Conservation (phyloP, 2,113 vertebrate genomes). For the Microcebus ravelobensis region DNA sequence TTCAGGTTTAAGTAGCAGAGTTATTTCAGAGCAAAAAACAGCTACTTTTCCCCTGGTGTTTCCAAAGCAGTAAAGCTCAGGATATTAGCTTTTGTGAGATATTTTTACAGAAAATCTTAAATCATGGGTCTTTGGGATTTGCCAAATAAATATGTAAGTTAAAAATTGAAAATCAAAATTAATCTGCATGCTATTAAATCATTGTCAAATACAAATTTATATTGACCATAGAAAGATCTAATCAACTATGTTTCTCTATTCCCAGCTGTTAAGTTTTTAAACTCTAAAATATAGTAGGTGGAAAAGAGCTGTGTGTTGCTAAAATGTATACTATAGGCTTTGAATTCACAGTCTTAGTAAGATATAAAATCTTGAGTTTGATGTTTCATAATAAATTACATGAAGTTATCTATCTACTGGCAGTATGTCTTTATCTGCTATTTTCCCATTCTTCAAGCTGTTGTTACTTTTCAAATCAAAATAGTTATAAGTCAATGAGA, state of each 20-base stretch:
- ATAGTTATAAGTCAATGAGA: background rate
- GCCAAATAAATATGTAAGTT: background rate
- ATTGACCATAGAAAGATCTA: background rate
- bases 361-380: background rate
- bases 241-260: background rate
- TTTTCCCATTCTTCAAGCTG: background rate
- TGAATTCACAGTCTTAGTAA: background rate
- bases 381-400: background rate
- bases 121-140: background rate
- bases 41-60: background rate
- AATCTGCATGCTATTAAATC: background rate
- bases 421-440: background rate
- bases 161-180: background rate
- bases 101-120: background rate
- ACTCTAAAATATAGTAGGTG: background rate
- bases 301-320: background rate
- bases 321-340: background rate
- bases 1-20: background rate
- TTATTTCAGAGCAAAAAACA: background rate
- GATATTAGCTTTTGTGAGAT: background rate
- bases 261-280: background rate
- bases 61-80: background rate
- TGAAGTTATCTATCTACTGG: background rate
- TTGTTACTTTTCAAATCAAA: constrained; percentile 11
- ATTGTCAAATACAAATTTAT: background rate